Percentiles rank a stretch among this genome's conserved stretches.
Evolutionary conservation across 2,797 vertebrate species (phyloP).

Genomic region (Zenarchopterus dispar): DNA sequence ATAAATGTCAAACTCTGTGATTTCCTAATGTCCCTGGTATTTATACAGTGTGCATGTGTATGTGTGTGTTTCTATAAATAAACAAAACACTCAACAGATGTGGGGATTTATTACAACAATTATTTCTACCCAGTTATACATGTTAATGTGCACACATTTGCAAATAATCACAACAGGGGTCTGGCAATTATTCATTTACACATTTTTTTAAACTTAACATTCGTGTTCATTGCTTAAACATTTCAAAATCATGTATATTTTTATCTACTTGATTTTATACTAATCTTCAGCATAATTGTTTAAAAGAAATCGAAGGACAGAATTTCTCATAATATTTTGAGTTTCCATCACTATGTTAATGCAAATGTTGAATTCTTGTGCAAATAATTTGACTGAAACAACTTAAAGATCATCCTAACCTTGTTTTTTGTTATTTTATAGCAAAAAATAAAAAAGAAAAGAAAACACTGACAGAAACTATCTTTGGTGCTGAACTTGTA

Average conservation of each 20-base stretch:
- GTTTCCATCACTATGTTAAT: too few relatives aligned
- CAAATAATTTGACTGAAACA: too few relatives aligned
- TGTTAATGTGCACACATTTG: slow-evolving; percentile 2
- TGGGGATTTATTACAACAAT: slow-evolving; percentile 7
- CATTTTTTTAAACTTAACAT: background rate
- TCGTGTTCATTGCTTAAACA: background rate
- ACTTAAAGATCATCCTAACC: too few relatives aligned
- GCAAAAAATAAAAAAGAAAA: too few relatives aligned
- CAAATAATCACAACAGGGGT: slow-evolving; percentile 16
- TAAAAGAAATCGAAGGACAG: too few relatives aligned
- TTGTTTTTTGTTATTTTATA: too few relatives aligned
- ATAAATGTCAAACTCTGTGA: slow-evolving; percentile 27
- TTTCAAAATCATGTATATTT: background rate
- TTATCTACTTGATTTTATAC: background rate
- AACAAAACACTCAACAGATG: slow-evolving; percentile 19
- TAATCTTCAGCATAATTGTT: too few relatives aligned
- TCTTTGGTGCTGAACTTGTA: too few relatives aligned
- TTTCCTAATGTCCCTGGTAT: slow-evolving; percentile 20
- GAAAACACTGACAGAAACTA: too few relatives aligned
- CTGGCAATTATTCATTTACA: background rate
- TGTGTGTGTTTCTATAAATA: background rate
- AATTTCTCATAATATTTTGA: too few relatives aligned
- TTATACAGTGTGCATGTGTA: background rate
- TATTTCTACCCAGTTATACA: slow-evolving; percentile 9
- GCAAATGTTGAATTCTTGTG: too few relatives aligned